Conservation (phyloP, 2,113 vertebrate genomes). For the Electrona antarctica region DNA sequence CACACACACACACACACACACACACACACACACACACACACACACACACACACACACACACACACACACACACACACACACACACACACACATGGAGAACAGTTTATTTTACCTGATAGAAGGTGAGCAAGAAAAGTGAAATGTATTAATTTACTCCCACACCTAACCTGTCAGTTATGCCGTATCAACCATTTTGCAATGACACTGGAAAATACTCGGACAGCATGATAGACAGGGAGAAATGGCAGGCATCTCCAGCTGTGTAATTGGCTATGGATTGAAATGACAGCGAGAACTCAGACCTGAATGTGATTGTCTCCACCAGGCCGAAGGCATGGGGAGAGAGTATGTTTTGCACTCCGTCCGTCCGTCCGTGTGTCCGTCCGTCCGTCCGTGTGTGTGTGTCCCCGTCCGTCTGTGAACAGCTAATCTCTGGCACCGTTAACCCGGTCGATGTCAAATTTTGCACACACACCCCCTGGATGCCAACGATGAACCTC, state of each 20-base stretch:
- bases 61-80: not conserved
- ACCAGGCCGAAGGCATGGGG: too few species aligned
- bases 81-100: conserved; percentile 19
- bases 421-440: too few species aligned
- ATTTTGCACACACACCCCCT: too few species aligned
- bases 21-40: too few species aligned
- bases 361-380: too few species aligned
- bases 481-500: too few species aligned
- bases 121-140: conserved; percentile 17
- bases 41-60: conserved; percentile 1
- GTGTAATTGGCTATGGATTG: conserved; percentile 61
- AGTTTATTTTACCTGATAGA: conserved; percentile 27
- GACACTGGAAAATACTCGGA: conserved; percentile 21
- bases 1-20: too few species aligned
- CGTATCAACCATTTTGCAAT: conserved; percentile 12
- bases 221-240: conserved; percentile 46
- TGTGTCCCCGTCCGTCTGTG: too few species aligned
- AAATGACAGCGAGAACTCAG: conserved; percentile 46
- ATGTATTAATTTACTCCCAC: conserved; percentile 17
- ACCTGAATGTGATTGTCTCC: not conserved
- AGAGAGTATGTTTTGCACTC: too few species aligned
- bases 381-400: too few species aligned
- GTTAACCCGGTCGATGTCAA: too few species aligned
- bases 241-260: conserved; percentile 32
- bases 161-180: conserved; percentile 38